A percentile compares a stretch with the other conserved stretches of the same genome.
Conservation (phyloP, 2,113 vertebrate genomes). For the Lontra canadensis region DNA sequence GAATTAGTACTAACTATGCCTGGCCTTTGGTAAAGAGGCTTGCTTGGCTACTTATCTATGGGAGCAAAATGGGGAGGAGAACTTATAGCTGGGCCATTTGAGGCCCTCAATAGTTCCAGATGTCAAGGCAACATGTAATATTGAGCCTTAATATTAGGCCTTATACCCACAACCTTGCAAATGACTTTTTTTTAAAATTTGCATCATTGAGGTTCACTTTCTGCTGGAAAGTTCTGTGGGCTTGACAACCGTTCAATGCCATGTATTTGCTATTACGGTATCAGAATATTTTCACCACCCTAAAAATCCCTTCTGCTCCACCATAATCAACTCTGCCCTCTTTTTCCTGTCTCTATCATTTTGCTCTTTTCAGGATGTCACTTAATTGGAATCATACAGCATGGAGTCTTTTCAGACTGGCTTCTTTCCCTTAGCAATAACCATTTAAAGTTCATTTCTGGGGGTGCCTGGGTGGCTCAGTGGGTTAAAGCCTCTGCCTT, state of each 20-base stretch:
- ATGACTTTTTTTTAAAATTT: neutral
- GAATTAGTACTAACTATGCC: neutral
- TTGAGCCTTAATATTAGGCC: neutral
- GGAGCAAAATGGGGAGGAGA: neutral
- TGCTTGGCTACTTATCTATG: neutral
- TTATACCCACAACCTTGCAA: neutral
- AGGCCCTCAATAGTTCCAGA: neutral
- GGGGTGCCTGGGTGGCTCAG: too few relatives aligned
- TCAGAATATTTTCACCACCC: neutral
- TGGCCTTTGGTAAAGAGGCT: neutral
- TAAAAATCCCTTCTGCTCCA: neutral
- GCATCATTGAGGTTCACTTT: neutral
- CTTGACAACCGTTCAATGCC: neutral
- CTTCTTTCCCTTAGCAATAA: neutral
- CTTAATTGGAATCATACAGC: neutral
- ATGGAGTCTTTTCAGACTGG: neutral
- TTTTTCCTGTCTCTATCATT: neutral
- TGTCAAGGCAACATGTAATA: neutral
- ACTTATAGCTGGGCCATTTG: neutral
- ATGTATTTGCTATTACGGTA: neutral
- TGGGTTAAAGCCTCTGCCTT: too few relatives aligned
- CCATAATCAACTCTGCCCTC: neutral
- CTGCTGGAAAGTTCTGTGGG: neutral
- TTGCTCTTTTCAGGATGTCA: neutral
- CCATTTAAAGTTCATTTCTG: neutral